Percentiles rank a stretch among this genome's conserved stretches.
phyloP scores from a whole-genome alignment of 2,113 vertebrate species.

The Neoarius graeffei region DNA sequence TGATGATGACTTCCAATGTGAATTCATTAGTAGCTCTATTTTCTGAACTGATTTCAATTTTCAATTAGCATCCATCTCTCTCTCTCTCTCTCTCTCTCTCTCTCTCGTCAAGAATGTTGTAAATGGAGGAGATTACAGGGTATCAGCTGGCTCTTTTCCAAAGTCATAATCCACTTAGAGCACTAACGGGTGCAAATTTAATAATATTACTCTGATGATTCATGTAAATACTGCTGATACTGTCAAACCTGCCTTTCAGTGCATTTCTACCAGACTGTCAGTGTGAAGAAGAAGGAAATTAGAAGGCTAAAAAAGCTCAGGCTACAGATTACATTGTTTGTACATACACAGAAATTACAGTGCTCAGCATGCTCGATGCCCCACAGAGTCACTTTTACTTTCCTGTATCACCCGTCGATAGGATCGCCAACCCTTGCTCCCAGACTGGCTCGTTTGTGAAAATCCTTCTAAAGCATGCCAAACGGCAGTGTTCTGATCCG shows the following conservation, averaged over 20 bases:
- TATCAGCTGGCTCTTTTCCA: neutral
- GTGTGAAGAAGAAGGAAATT: neutral
- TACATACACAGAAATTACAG: neutral
- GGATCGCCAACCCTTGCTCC: neutral
- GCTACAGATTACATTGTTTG: no score
- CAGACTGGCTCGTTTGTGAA: conserved; percentile 17
- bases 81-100: no score
- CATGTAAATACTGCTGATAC: conserved; percentile 11
- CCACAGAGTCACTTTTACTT: neutral
- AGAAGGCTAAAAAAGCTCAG: neutral
- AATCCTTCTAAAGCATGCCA: neutral
- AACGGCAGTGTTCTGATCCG: neutral
- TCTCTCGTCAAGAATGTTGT: neutral
- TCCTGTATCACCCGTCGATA: neutral
- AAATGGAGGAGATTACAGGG: conserved; percentile 24
- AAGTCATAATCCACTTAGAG: conserved; percentile 28
- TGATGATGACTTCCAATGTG: neutral
- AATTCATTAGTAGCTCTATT: neutral
- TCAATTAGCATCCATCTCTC: neutral
- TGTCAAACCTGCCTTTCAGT: neutral
- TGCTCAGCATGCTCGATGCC: neutral
- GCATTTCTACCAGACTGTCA: neutral
- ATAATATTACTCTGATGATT: conserved; percentile 31
- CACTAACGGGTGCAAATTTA: conserved; percentile 11
- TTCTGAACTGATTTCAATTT: neutral